Evolutionary conservation across 2,797 vertebrate genomes (phyloP).

Genomic region (Pangasius macronema): DNA sequence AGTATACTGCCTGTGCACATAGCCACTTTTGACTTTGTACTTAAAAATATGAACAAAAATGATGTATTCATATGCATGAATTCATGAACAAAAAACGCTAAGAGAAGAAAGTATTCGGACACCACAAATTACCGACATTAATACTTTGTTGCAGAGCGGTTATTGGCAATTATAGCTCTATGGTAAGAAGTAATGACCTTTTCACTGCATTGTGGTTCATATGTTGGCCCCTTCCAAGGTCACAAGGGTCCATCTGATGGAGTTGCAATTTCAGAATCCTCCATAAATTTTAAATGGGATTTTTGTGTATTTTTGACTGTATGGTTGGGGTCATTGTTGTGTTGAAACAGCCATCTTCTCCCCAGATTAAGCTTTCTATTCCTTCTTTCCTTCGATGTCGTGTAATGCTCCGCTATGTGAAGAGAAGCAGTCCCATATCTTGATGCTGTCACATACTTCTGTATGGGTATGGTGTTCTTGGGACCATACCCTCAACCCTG

Average conservation of each 20-base stretch:
- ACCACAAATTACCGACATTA: neutral
- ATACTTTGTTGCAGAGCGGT: neutral
- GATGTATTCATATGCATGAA: too few species aligned
- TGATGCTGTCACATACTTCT: neutral
- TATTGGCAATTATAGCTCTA: neutral
- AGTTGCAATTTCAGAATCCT: neutral
- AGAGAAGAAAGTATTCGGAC: neutral
- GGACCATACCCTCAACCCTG: too few species aligned
- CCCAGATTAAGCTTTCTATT: neutral
- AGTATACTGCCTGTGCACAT: neutral
- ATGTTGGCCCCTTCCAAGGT: neutral
- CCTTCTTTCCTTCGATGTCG: neutral
- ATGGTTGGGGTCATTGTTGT: neutral
- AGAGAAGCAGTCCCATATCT: neutral
- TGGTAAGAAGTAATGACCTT: neutral
- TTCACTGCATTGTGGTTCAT: neutral
- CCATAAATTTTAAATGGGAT: neutral
- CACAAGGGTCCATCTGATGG: neutral
- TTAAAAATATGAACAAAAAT: neutral
- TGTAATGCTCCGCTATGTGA: too few species aligned
- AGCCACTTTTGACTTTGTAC: neutral
- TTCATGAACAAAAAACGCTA: neutral
- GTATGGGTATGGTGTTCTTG: too few species aligned
- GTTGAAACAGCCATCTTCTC: neutral
- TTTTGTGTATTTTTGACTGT: neutral